phyloP scores from a whole-genome alignment of 1,140 invertebrate species.

The Drosophila carrolli region DNA sequence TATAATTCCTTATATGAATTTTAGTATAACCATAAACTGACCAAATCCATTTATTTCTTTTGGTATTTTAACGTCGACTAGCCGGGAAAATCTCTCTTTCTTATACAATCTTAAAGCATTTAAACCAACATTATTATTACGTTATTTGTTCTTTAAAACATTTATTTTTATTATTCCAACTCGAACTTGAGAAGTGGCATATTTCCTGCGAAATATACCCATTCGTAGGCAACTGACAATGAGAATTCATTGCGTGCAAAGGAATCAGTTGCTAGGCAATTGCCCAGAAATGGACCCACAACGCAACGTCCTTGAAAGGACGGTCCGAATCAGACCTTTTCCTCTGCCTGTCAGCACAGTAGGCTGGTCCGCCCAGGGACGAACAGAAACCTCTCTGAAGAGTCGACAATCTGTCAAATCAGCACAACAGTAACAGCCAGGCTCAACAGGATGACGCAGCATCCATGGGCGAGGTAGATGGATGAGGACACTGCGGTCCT shows the following conservation, averaged over 20 bases:
- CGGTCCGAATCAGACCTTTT: conserved; percentile 3
- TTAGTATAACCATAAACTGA: too few relatives aligned
- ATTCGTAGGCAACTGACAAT: too few relatives aligned
- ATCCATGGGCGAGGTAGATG: conserved; percentile 25
- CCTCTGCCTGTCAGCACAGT: conserved; percentile 23
- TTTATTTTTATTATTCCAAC: too few relatives aligned
- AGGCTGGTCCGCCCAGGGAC: conserved; percentile 2
- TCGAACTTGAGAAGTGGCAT: too few relatives aligned
- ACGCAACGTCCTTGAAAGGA: conserved; percentile 3
- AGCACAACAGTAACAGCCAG: conserved; percentile 51
- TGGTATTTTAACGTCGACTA: too few relatives aligned
- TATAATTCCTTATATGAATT: too few relatives aligned
- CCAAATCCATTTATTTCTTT: too few relatives aligned
- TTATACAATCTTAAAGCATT: too few relatives aligned
- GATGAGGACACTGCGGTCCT: conserved; percentile 12
- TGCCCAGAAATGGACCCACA: not conserved
- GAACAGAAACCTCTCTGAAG: not conserved
- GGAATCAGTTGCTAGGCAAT: not conserved
- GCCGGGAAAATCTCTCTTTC: too few relatives aligned
- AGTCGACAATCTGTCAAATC: conserved; percentile 65
- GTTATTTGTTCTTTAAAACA: too few relatives aligned
- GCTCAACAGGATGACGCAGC: conserved; percentile 56
- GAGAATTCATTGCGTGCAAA: not conserved
- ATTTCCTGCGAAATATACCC: too few relatives aligned
- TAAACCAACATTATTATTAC: too few relatives aligned